A percentile compares a stretch with the other conserved stretches of the same genome.
phyloP scores from a whole-genome alignment of 2,113 vertebrate species.

The Hemiscyllium ocellatum region DNA sequence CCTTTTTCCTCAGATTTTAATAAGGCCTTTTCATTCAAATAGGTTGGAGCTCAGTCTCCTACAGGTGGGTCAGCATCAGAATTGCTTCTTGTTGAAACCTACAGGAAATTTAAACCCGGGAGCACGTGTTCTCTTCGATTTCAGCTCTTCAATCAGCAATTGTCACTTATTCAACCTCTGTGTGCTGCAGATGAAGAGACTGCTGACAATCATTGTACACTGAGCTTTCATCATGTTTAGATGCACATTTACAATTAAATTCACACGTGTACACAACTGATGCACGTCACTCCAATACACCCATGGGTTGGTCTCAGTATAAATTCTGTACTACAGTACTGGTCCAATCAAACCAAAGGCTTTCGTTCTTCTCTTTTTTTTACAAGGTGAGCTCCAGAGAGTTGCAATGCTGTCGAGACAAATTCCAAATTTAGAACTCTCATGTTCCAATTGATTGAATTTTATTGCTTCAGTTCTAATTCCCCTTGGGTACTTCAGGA shows the following conservation, averaged over 20 bases:
- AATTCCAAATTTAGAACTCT: neutral
- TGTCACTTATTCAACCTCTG: neutral
- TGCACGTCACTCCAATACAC: neutral
- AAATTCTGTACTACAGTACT: neutral
- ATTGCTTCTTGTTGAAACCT: neutral
- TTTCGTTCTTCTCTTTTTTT: too few species aligned
- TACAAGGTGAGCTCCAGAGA: neutral
- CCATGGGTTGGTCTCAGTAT: neutral
- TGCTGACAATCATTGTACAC: neutral
- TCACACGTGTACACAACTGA: neutral
- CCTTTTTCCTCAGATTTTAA: neutral
- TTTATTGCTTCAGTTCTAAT: neutral
- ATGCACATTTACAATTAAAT: neutral
- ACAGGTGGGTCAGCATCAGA: neutral
- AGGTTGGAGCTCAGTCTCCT: neutral
- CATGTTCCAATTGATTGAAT: neutral
- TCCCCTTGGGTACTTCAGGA: neutral
- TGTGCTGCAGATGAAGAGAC: neutral
- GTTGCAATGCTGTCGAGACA: neutral
- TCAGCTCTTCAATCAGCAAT: neutral
- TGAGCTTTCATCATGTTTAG: neutral
- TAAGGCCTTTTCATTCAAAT: neutral
- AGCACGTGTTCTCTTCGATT: neutral
- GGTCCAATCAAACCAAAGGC: neutral
- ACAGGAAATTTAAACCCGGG: neutral